phyloP scores from a whole-genome alignment of 2,888 invertebrate genomes.

The Eupithecia subfuscata region DNA sequence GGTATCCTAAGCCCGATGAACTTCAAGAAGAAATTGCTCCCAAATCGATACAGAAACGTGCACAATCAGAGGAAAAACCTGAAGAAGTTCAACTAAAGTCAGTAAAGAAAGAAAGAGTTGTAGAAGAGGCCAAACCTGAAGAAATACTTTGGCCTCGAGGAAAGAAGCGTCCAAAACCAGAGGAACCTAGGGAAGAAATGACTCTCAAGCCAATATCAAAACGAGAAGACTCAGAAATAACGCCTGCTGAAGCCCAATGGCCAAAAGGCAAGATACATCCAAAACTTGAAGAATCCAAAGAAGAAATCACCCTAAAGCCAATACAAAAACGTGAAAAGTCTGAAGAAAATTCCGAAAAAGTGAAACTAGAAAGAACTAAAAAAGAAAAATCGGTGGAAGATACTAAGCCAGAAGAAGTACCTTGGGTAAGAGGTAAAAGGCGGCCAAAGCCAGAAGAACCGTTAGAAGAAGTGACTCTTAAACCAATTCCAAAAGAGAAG shows the following conservation, averaged over 20 bases:
- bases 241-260: conserved; percentile 61
- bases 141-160: conserved; percentile 52
- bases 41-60: conserved; percentile 63
- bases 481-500: conserved; percentile 19
- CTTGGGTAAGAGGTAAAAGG: conserved; percentile 22
- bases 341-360: conserved; percentile 65
- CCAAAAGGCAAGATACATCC: conserved; percentile 55
- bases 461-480: conserved; percentile 59
- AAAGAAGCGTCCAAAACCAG: conserved; percentile 48
- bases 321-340: conserved; percentile 57
- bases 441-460: conserved; percentile 41
- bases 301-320: conserved; percentile 67
- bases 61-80: conserved; percentile 44
- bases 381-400: conserved; percentile 49
- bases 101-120: conserved; percentile 54
- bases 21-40: conserved; percentile 59
- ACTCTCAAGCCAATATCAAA: conserved; percentile 56
- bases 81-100: conserved; percentile 68
- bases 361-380: conserved; percentile 51
- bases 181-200: conserved; percentile 59
- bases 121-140: conserved; percentile 67
- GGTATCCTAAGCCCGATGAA: conserved; percentile 54
- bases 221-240: conserved; percentile 50
- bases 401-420: conserved; percentile 52
- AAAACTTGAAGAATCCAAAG: conserved; percentile 51